These are phyloP conservation scores for Ophthalmolycus amberensis DNA, from an alignment of 2,113 vertebrate species.

Conservation along the genomic window DNA sequence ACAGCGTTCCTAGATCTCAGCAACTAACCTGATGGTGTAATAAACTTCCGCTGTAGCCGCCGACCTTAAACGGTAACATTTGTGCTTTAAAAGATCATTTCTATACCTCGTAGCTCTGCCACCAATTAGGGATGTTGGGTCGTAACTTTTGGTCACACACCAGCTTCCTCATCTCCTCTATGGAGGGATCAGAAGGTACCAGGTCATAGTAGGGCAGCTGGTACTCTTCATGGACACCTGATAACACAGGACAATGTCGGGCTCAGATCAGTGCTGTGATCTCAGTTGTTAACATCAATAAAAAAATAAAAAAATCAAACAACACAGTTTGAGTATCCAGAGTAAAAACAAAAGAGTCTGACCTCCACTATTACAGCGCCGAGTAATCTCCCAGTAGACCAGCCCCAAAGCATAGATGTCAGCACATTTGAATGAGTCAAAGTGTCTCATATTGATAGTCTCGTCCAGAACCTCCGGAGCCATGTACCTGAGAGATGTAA, in stretches of 20 bases:
- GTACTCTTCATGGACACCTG: conserved; percentile 96
- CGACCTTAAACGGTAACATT: not conserved
- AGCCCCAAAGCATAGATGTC: conserved; percentile 96
- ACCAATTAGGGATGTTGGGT: conserved; percentile 96
- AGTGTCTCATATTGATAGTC: conserved; percentile 97
- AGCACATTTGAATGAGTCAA: conserved; percentile 97
- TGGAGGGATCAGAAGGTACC: conserved; percentile 95
- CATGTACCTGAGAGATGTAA: conserved; percentile 89
- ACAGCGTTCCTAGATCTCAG: not conserved
- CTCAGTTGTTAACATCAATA: not conserved
- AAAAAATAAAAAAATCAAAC: conserved; percentile 15
- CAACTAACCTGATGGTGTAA: not conserved
- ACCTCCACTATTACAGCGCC: conserved; percentile 95
- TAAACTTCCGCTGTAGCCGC: not conserved
- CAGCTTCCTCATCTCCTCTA: conserved; percentile 97
- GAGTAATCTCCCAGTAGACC: conserved; percentile 97
- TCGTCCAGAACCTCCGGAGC: conserved; percentile 96
- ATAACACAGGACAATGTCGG: conserved; percentile 8
- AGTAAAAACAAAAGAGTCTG: conserved; percentile 40
- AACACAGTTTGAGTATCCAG: conserved; percentile 24
- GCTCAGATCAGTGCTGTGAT: conserved; percentile 20
- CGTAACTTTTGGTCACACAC: conserved; percentile 95
- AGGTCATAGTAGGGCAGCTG: conserved; percentile 96
- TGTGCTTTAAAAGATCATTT: not conserved
- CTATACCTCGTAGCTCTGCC: conserved; percentile 95